Conservation (phyloP, 1,140 invertebrate genomes). For the Eupristina koningsbergeri region DNA sequence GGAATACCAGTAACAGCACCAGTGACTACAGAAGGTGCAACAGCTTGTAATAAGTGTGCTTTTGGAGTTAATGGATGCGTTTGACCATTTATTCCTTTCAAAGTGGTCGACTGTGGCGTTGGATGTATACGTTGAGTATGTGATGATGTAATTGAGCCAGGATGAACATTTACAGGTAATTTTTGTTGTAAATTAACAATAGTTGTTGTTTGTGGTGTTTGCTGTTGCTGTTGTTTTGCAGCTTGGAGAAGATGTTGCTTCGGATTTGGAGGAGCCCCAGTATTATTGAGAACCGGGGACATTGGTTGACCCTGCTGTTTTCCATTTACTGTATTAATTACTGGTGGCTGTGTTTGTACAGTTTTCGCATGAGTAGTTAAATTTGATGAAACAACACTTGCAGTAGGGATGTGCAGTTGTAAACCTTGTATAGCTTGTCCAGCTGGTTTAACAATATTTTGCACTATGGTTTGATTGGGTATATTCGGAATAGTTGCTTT, state of each 20-base stretch:
- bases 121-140: conserved; percentile 65
- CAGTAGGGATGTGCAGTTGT: conserved; percentile 64
- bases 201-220: conserved; percentile 60
- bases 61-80: conserved; percentile 71
- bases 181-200: conserved; percentile 67
- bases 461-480: conserved; percentile 61
- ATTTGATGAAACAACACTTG: conserved; percentile 64
- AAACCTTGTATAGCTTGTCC: conserved; percentile 63
- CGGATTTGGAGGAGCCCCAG: conserved; percentile 63
- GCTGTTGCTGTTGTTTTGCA: conserved; percentile 62
- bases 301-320: conserved; percentile 64
- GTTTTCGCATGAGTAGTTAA: conserved; percentile 64
- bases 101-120: conserved; percentile 58
- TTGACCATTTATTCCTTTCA: conserved; percentile 68
- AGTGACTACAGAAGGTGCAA: conserved; percentile 70
- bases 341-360: conserved; percentile 40
- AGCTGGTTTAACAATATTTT: conserved; percentile 66
- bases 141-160: conserved; percentile 55
- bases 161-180: conserved; percentile 61
- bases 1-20: conserved; percentile 76
- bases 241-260: conserved; percentile 69
- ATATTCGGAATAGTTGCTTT: conserved; percentile 58
- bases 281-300: conserved; percentile 68
- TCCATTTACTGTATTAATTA: conserved; percentile 52
- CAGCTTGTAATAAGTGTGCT: conserved; percentile 70